Percentiles rank a stretch among this genome's conserved stretches.
Evolutionary conservation across 2,113 vertebrate genomes (phyloP).

Genomic region (Lepisosteus osseus): DNA sequence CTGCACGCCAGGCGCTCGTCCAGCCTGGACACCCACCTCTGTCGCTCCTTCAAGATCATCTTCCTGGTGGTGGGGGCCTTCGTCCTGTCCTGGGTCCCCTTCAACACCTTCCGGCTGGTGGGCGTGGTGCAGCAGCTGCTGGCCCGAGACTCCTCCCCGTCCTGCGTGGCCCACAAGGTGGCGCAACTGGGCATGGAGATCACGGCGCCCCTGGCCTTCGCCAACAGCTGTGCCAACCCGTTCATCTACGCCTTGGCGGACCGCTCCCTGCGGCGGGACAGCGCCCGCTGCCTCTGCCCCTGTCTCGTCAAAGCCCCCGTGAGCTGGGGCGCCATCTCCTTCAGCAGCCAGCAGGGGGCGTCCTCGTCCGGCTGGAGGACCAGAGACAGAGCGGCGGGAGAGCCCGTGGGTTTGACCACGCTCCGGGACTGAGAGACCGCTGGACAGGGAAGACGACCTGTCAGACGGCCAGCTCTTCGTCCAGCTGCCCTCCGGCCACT

Average conservation of each 20-base stretch:
- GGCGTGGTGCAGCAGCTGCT: constrained; percentile 45
- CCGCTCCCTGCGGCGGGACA: constrained; percentile 53
- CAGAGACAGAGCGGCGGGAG: no score
- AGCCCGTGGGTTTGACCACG: no score
- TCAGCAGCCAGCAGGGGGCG: no score
- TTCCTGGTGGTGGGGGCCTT: constrained; percentile 59
- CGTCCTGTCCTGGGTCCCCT: constrained; percentile 66
- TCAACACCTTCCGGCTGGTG: constrained; percentile 63
- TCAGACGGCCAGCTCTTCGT: no score
- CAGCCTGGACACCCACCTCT: constrained; percentile 62
- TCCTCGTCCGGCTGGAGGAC: no score
- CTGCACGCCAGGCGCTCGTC: constrained; percentile 55
- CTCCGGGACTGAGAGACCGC: no score
- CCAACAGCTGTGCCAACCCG: constrained; percentile 69
- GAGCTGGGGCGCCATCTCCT: no score
- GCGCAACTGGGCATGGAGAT: constrained; percentile 53
- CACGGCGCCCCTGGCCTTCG: constrained; percentile 63
- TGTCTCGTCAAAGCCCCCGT: constrained; percentile 1
- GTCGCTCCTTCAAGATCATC: constrained; percentile 65
- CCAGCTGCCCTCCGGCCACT: no score
- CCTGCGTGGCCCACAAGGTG: constrained; percentile 23
- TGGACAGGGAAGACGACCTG: no score
- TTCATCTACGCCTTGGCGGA: constrained; percentile 69
- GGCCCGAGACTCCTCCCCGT: neutral
- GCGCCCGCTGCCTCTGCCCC: constrained; percentile 46